Percentiles rank a stretch among this genome's conserved stretches.
phyloP scores from a whole-genome alignment of 2,797 vertebrate genomes.

The Mormyrops boulengeri region DNA sequence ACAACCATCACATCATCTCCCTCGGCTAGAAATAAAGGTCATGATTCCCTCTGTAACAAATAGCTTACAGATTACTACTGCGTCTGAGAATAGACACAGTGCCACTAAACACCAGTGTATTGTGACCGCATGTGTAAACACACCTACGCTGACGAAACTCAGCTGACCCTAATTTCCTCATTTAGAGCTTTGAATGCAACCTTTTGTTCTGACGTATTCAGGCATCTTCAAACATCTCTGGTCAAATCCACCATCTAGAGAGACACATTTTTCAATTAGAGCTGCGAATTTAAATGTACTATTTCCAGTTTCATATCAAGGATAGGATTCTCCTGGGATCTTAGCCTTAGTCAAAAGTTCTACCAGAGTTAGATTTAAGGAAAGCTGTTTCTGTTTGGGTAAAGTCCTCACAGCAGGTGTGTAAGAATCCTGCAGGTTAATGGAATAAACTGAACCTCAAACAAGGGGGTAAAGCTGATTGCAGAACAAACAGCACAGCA shows the following conservation, averaged over 20 bases:
- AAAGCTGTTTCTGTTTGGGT: not conserved
- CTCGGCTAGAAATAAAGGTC: not conserved
- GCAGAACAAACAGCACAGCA: slow-evolving; percentile 3
- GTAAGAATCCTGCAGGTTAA: not conserved
- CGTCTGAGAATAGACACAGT: not conserved
- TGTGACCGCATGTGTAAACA: not conserved
- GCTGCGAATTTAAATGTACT: not conserved
- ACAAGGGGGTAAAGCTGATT: not conserved
- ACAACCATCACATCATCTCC: not conserved
- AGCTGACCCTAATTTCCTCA: not conserved
- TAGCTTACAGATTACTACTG: not conserved
- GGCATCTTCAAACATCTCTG: not conserved
- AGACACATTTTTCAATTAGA: not conserved
- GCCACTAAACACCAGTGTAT: not conserved
- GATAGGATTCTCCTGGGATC: not conserved
- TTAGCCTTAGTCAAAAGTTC: not conserved
- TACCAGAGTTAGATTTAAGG: not conserved
- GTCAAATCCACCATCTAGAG: not conserved
- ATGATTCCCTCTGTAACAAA: not conserved
- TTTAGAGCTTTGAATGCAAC: not conserved
- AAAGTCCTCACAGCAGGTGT: not conserved
- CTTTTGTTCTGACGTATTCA: not conserved
- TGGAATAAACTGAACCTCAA: slow-evolving; percentile 7
- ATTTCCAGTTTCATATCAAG: not conserved
- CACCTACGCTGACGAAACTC: not conserved